phyloP scores from a whole-genome alignment of 2,888 invertebrate genomes.

The Ochropleura leucogaster region DNA sequence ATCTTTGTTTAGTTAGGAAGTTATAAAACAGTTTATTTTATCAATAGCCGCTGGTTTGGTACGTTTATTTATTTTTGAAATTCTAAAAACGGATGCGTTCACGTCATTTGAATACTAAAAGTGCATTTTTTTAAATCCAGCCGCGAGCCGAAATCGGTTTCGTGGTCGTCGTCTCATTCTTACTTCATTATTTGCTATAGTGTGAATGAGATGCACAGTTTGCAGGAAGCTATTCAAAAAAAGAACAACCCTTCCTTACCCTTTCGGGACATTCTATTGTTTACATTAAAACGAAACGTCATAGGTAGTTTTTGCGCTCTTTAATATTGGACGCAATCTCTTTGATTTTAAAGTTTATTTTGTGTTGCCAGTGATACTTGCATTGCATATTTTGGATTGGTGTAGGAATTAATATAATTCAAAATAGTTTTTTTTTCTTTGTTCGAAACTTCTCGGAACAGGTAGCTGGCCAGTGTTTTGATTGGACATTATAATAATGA shows the following conservation, averaged over 20 bases:
- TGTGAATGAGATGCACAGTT: slow-evolving; percentile 77
- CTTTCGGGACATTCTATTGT: slow-evolving; percentile 87
- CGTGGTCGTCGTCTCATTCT: slow-evolving; percentile 74
- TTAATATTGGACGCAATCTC: slow-evolving; percentile 71
- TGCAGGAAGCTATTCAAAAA: slow-evolving; percentile 89
- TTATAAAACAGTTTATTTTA: slow-evolving; percentile 86
- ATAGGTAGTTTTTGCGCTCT: slow-evolving; percentile 67
- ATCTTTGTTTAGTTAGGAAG: slow-evolving; percentile 83
- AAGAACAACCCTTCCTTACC: slow-evolving; percentile 90
- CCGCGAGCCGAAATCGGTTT: slow-evolving; percentile 69
- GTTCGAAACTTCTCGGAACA: slow-evolving; percentile 80
- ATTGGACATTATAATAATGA: slow-evolving; percentile 66
- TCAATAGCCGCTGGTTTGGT: slow-evolving; percentile 77
- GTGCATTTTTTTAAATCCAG: slow-evolving; percentile 79
- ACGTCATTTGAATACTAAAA: slow-evolving; percentile 89
- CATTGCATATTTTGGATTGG: slow-evolving; percentile 63
- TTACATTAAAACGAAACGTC: slow-evolving; percentile 79
- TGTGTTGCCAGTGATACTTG: slow-evolving; percentile 49
- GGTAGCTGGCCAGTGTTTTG: slow-evolving; percentile 82
- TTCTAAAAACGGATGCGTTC: slow-evolving; percentile 89
- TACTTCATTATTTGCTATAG: slow-evolving; percentile 55
- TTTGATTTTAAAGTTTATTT: slow-evolving; percentile 70
- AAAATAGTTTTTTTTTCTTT: slow-evolving; percentile 77
- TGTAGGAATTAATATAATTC: slow-evolving; percentile 80
- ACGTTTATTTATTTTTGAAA: slow-evolving; percentile 85